Base-by-base conservation (phyloP, 2,113 vertebrate genomes). In the Zosterops borbonicus region DNA sequence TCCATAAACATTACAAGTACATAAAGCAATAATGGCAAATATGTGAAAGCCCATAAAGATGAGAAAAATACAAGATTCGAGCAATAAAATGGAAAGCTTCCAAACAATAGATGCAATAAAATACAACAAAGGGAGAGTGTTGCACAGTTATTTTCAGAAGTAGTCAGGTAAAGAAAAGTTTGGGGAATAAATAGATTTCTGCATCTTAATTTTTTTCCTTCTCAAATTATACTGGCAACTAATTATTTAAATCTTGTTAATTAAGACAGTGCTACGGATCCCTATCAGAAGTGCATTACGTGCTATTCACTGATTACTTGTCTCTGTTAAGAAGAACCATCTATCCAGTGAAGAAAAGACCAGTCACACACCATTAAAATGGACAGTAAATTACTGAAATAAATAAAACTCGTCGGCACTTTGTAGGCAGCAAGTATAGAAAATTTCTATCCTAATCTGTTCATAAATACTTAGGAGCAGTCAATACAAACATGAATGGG, bases 11-110 rank as follows among this genome's bases (percentile, higher is more conserved):
- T 83, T 80, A 77, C 62, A 93, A 83, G 71, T 90, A 63, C 46
- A 70, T 90, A 93, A 94, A 96, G 50, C 28, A 94, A 33, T 80
- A 94, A 87, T 4, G 42, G 60, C n/a, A 94, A 92, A 81, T 81
- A 60, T 80, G 70, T 70, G 63, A 79, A 44, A 90, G 63, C 14
- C 35, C 42, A 55, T 90, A 89, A 91, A 79, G 33, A 44, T 76
- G 64, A 79, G 64, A 74, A 95, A 91, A 95, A 85, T 24, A 70
- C n/a, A 91, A 76, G 44, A 92, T 82, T 69, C 77, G 28, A 86
- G 29, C 15, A 77, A 35, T 70, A 86, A 79, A 90, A 86, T 59
- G 24, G 18, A 70, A 95, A 85, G 25, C 17, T 82, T 42, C 2
- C 0, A 11, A 92, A 50, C 22, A 89, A 53, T 8, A 79, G 28